Base-by-base conservation (phyloP, 2,888 invertebrate species). In the Agriotes lineatus region DNA sequence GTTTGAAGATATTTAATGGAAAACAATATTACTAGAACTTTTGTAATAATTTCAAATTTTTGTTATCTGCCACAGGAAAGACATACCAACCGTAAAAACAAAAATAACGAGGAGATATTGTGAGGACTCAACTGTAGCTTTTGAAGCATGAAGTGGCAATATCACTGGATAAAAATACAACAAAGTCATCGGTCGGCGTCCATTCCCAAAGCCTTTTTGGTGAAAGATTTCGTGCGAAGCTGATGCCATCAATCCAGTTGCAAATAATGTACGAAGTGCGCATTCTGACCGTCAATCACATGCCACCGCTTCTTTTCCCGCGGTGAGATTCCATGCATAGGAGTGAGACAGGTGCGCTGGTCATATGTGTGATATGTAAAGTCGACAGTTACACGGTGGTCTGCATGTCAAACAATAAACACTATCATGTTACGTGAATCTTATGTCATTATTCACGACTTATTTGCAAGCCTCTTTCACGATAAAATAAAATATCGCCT, bases 371-470 rank as follows among this genome's bases (percentile, higher is more conserved):
- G 69, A 65, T 69, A 69, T 69, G 70, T 67, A 63, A 64, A 70
- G 61, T 69, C 59, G 69, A 69, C 71, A 69, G 67, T 71, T 74
- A 74, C 76, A 74, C 63, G 76, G 76, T 75, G 76, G 76, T 76
- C 75, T 57, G 71, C 72, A 71, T 74, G 76, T 76, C 76, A 76
- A 72, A 74, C 76, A 74, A 74, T 73, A 72, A 74, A 74, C 72
- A 74, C 70, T 76, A 76, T 76, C 76, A 68, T 50, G 73, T 76
- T 74, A 75, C 76, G 74, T 71, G 75, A 74, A 75, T 75, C 75
- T 75, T 72, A 62, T 69, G 72, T 74, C 74, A 76, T 76, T 76
- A 76, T 73, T 69, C 69, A 69, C 59, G 65, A 69, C 60, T 69
- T 69, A 69, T 69, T 69, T 67, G 62, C 68, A 68, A 68, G 59